Evolutionary conservation across 2,113 vertebrate species (phyloP).

Genomic region (Neolamprologus devosi): DNA sequence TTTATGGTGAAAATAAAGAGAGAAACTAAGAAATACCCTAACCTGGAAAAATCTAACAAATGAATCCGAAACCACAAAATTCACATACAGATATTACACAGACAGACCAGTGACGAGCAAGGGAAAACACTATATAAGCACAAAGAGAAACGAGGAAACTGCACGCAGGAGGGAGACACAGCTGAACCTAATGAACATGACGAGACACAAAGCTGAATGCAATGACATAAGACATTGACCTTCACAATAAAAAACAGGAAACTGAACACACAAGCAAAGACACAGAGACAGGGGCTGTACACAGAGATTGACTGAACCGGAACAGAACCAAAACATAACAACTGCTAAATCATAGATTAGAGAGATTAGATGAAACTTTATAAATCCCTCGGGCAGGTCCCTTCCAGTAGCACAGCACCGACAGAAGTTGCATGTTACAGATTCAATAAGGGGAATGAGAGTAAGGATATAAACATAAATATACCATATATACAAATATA

Average conservation of each 20-base stretch:
- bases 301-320: not conserved
- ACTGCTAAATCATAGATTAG: not conserved
- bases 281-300: not conserved
- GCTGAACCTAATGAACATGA: not conserved
- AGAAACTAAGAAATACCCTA: not conserved
- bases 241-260: not conserved
- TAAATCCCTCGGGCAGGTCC: not conserved
- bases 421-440: not conserved
- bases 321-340: not conserved
- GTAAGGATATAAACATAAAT: not conserved
- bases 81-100: not conserved
- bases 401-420: not conserved
- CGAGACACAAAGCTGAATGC: not conserved
- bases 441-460: not conserved
- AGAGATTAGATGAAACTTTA: not conserved
- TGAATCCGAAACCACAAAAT: not conserved
- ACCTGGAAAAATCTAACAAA: not conserved
- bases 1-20: not conserved
- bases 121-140: not conserved
- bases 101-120: not conserved
- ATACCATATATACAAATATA: not conserved
- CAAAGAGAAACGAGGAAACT: not conserved
- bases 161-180: not conserved
- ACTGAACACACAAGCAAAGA: not conserved
- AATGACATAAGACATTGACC: not conserved